A percentile compares a stretch with the other conserved stretches of the same genome.
Evolutionary conservation across 1,140 invertebrate genomes (phyloP).

Genomic region (Cyphomyrmex costatus): DNA sequence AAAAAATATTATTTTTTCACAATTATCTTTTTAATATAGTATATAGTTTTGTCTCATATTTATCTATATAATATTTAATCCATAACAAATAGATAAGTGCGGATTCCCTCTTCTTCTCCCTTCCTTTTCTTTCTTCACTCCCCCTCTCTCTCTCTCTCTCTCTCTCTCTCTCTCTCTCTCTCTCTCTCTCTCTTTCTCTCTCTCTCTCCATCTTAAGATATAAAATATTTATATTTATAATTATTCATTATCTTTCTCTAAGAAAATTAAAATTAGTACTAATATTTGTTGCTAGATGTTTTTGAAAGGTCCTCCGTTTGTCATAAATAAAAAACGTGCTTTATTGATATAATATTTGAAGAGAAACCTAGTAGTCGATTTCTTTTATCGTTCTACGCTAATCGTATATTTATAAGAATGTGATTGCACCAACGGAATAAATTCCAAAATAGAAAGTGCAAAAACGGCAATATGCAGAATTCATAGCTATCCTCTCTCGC

Average conservation of each 20-base stretch:
- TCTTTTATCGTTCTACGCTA: neutral
- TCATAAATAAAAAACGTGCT: neutral
- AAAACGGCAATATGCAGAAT: constrained; percentile 40
- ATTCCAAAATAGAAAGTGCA: constrained; percentile 28
- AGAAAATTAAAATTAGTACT: neutral
- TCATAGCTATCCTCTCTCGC: constrained; percentile 25
- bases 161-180: accelerated
- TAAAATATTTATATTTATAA: neutral
- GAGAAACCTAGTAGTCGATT: neutral
- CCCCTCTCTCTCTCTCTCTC: no score
- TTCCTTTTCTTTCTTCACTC: no score
- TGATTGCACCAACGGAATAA: neutral
- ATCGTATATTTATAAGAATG: constrained; percentile 32
- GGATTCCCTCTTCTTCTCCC: no score
- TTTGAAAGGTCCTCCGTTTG: neutral
- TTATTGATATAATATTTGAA: neutral
- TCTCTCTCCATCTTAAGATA: neutral
- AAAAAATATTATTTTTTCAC: neutral
- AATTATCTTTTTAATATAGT: neutral
- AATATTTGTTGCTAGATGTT: neutral
- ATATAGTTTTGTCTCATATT: neutral
- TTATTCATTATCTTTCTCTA: neutral
- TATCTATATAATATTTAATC: neutral
- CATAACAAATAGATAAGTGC: neutral
- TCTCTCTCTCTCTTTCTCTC: no score